These are phyloP conservation scores for Cetonia aurata DNA, from an alignment of 2,888 invertebrate species.

Conservation along the genomic window DNA sequence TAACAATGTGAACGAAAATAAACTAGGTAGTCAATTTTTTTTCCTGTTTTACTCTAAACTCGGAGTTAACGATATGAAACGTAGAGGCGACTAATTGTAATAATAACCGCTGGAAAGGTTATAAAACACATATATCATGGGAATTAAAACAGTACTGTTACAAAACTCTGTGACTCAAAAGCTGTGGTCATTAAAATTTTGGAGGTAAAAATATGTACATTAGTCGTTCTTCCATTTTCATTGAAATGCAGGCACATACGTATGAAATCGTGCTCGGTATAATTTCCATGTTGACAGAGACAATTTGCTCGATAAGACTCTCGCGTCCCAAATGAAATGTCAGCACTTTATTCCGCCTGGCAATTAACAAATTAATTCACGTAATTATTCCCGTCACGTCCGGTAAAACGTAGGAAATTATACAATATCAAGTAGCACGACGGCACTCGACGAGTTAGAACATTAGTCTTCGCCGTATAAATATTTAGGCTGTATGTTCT, in stretches of 20 bases:
- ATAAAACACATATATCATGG: no score
- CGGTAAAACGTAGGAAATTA: conserved; percentile 24
- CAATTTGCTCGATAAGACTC: conserved; percentile 36
- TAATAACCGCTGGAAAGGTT: no score
- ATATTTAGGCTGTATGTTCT: conserved; percentile 23
- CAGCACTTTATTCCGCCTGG: conserved; percentile 34
- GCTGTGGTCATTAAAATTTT: no score
- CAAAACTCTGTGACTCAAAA: no score
- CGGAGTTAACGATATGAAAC: no score
- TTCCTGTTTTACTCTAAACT: no score
- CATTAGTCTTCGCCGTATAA: conserved; percentile 28
- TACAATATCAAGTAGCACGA: conserved; percentile 25
- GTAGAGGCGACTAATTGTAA: no score
- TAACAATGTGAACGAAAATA: no score
- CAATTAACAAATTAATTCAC: conserved; percentile 38
- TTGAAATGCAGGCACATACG: background rate
- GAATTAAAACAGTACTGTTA: no score
- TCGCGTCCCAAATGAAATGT: conserved; percentile 19
- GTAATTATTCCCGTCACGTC: conserved; percentile 36
- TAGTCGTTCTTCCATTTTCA: no score
- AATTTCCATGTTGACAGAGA: conserved; percentile 33
- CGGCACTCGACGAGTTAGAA: conserved; percentile 24
- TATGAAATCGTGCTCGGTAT: background rate
- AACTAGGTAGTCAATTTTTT: no score
- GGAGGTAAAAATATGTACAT: no score